Conservation (phyloP, 2,888 invertebrate genomes). For the Sinohyriopsis cumingii region DNA sequence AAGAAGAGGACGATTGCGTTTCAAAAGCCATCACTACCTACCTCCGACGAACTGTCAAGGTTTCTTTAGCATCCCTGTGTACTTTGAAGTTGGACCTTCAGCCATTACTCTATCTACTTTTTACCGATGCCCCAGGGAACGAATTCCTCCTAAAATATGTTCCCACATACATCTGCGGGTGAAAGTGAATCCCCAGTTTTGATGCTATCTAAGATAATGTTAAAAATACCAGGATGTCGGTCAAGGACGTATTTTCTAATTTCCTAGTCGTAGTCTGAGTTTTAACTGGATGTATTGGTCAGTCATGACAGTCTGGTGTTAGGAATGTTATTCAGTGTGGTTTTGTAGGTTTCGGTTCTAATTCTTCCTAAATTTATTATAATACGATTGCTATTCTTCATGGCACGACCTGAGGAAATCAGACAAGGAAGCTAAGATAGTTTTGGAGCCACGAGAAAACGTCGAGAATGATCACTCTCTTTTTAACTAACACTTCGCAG, state of each 20-base stretch:
- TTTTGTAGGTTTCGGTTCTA: constrained; percentile 64
- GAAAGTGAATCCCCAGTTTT: constrained; percentile 68
- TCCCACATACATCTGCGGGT: constrained; percentile 69
- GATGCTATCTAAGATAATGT: constrained; percentile 70
- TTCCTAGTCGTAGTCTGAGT: constrained; percentile 64
- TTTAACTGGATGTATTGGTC: constrained; percentile 63
- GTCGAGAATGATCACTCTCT: constrained; percentile 20
- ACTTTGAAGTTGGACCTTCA: constrained; percentile 68
- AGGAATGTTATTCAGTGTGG: constrained; percentile 67
- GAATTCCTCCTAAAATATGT: constrained; percentile 69
- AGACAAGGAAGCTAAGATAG: constrained; percentile 42
- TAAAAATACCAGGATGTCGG: constrained; percentile 67
- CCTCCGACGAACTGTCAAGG: constrained; percentile 62
- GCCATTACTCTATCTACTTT: constrained; percentile 68
- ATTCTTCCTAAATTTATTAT: constrained; percentile 69
- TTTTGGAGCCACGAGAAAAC: constrained; percentile 45
- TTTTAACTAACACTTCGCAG: no score
- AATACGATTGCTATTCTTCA: constrained; percentile 55
- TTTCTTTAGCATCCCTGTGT: constrained; percentile 69
- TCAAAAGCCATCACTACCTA: background rate
- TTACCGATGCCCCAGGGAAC: constrained; percentile 70
- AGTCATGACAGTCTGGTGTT: constrained; percentile 69
- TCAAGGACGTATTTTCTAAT: constrained; percentile 70
- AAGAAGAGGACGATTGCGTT: no score
- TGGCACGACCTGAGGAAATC: constrained; percentile 32